Percentiles rank a stretch among this genome's conserved stretches.
phyloP scores from a whole-genome alignment of 2,888 invertebrate genomes.

The Spicauda simplicius region DNA sequence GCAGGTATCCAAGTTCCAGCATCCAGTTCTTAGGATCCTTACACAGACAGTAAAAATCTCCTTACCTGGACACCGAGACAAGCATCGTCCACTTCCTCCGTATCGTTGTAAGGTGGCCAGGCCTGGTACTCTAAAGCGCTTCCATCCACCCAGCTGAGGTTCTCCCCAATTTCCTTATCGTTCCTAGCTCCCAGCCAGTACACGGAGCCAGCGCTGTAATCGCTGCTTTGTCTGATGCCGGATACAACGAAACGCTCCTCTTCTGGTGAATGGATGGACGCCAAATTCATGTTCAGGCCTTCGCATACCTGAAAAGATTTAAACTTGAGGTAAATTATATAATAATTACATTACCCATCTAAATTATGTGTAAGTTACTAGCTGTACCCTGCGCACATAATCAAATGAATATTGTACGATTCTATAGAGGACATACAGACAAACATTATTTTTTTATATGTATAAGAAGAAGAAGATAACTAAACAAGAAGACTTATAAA shows the following conservation, averaged over 20 bases:
- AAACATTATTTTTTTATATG: too few species aligned
- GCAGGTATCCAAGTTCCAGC: too few species aligned
- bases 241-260: constrained; percentile 89
- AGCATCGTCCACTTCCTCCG: constrained; percentile 62
- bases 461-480: too few species aligned
- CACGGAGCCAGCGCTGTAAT: constrained; percentile 89
- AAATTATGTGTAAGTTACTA: too few species aligned
- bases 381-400: too few species aligned
- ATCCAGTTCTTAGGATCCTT: too few species aligned
- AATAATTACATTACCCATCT: too few species aligned
- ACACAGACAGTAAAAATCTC: neutral
- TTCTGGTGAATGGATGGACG: constrained; percentile 87
- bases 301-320: constrained; percentile 83
- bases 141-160: constrained; percentile 87
- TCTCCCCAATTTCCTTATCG: constrained; percentile 46
- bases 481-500: too few species aligned
- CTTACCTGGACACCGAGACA: constrained; percentile 75
- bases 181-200: constrained; percentile 90
- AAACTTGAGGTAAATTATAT: neutral
- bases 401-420: too few species aligned
- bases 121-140: constrained; percentile 86
- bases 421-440: too few species aligned
- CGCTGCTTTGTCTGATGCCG: constrained; percentile 88
- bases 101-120: constrained; percentile 86
- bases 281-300: constrained; percentile 88